Base-by-base conservation (phyloP, 2,888 invertebrate genomes). In the Machimus atricapillus region DNA sequence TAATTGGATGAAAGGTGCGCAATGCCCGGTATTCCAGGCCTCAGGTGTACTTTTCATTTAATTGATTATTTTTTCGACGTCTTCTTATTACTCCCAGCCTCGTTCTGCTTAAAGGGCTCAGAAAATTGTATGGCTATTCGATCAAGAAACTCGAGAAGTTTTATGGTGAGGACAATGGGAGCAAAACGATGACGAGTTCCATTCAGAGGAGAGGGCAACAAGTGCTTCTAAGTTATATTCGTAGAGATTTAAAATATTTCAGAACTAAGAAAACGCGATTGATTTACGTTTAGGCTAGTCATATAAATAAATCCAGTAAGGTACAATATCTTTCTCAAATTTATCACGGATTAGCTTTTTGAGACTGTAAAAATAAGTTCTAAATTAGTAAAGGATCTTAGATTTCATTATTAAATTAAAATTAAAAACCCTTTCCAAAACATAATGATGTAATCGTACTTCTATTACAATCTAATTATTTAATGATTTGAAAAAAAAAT, bases 1-100 rank as follows among this genome's bases (percentile, higher is more conserved):
- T 76, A 76, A 76, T 76, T 76, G 76, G 40, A 76, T 76, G 76
- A 19, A 76, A 66, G 66, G 66, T 66, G 66, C 66, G 66, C 66
- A 66, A 66, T 66, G 27, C 66, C 66, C 66, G 66, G 12, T 66
- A 66, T 66, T 66, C 66, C 66, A 66, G 8, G 23, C 66, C 66
- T 66, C 66, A 66, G 66, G 66, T 66, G 66, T 66, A 66, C 66
- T 66, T 66, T 27, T 66, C 66, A 66, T 66, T 66, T 66, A 66
- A 66, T 66, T 66, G 66, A 66, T 66, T 66, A 66, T 66, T 66
- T 66, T 66, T 66, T 66, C 66, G 12, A 66, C 12, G 9, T 23
- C 19, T 66, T 66, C 66, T 66, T 66, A 66, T 66, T 23, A 66
- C 66, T 66, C 7, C 34, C 66, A 66, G 12, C 12, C 27, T 23